Conservation (phyloP, 2,797 vertebrate genomes). For the Macrochelys suwanniensis region DNA sequence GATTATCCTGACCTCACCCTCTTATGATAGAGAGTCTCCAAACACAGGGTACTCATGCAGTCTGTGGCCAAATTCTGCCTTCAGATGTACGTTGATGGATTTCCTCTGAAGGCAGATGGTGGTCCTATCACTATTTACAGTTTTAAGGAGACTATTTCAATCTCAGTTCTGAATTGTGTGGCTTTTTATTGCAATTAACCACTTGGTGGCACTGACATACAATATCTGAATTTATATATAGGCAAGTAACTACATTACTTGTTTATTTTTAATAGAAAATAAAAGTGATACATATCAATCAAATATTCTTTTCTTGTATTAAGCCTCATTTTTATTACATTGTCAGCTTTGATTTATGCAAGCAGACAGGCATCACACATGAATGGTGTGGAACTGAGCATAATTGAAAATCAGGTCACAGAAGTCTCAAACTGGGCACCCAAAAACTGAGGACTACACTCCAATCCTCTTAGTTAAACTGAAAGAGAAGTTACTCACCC, state of each 20-base stretch:
- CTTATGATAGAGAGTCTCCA: background rate
- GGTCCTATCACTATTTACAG: background rate
- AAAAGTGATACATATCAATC: background rate
- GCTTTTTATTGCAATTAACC: background rate
- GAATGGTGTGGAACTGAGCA: background rate
- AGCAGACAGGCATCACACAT: background rate
- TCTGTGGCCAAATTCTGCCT: background rate
- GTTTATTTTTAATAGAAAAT: background rate
- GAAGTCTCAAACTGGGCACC: background rate
- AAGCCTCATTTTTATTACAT: background rate
- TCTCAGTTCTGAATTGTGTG: background rate
- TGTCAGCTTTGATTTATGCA: background rate
- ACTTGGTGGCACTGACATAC: background rate
- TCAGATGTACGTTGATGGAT: background rate
- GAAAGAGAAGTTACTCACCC: background rate
- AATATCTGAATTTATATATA: background rate
- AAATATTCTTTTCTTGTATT: background rate
- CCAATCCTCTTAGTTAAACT: background rate
- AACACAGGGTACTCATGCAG: background rate
- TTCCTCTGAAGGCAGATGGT: background rate
- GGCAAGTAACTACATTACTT: background rate
- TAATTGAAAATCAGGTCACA: background rate
- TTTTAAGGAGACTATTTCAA: background rate
- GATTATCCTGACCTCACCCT: background rate
- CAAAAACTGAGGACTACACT: background rate